These are phyloP conservation scores for Lydus trimaculatus DNA, from an alignment of 2,888 invertebrate genomes.

Conservation along the genomic window DNA sequence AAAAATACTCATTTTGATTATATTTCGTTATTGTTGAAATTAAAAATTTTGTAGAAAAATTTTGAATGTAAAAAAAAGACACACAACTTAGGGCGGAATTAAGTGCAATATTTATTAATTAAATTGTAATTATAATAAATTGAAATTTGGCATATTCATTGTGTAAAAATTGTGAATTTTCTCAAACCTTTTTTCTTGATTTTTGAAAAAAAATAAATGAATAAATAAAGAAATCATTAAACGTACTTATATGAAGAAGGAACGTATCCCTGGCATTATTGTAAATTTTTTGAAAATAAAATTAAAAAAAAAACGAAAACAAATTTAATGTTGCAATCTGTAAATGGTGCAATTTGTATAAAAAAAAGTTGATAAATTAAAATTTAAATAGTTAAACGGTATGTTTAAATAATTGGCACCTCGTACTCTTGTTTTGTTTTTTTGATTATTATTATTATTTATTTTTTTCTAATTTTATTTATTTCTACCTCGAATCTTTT, in stretches of 20 bases:
- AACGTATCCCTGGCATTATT: constrained; percentile 62
- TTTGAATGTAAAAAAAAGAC: neutral
- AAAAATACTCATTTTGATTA: constrained; percentile 20
- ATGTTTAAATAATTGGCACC: constrained; percentile 49
- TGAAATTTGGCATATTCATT: constrained; percentile 33
- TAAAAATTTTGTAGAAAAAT: neutral
- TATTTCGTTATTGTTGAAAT: constrained; percentile 13
- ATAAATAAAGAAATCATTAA: constrained; percentile 38
- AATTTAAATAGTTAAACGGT: constrained; percentile 46
- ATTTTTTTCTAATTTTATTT: neutral
- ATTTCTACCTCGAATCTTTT: constrained; percentile 9
- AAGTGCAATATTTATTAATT: constrained; percentile 33
- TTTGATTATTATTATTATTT: constrained; percentile 3
- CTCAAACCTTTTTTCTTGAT: neutral
- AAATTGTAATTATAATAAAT: constrained; percentile 25
- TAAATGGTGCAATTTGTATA: constrained; percentile 60
- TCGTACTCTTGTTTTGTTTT: constrained; percentile 51
- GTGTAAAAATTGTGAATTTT: constrained; percentile 39
- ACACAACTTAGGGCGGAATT: neutral
- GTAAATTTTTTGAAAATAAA: constrained; percentile 39
- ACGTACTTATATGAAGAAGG: constrained; percentile 49
- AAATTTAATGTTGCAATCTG: constrained; percentile 57
- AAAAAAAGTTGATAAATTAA: constrained; percentile 20
- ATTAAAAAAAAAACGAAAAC: neutral
- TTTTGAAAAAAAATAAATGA: neutral